Conservation (phyloP, 2,113 vertebrate genomes). For the Rhodinocichla rosea region DNA sequence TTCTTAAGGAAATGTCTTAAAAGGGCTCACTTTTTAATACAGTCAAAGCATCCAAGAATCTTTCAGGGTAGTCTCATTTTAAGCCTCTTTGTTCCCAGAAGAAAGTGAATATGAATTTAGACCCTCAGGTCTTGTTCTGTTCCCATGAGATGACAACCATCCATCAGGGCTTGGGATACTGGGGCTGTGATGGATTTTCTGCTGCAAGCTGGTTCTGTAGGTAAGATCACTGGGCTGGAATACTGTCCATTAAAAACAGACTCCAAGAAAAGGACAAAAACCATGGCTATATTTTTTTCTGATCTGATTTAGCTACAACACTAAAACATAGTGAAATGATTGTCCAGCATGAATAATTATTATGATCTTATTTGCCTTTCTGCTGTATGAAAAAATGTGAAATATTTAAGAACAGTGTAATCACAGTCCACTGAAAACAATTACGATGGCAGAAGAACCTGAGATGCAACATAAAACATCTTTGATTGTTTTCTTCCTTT, state of each 20-base stretch:
- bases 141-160: not conserved
- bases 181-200: not conserved
- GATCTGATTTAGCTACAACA: not conserved
- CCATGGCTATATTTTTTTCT: not conserved
- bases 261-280: not conserved
- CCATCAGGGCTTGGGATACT: not conserved
- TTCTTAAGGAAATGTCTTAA: not conserved
- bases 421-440: not conserved
- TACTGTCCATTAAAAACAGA: not conserved
- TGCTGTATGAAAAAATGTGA: not conserved
- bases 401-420: not conserved
- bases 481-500: not conserved
- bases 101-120: not conserved
- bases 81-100: not conserved
- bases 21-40: not conserved
- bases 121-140: not conserved
- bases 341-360: not conserved
- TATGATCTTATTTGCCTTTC: not conserved
- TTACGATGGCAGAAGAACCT: not conserved
- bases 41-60: not conserved
- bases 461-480: not conserved
- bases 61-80: not conserved
- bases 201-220: not conserved
- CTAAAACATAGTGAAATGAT: not conserved
- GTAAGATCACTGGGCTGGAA: not conserved